Conservation (phyloP, 2,797 vertebrate genomes). For the Scomberomorus guttatus region DNA sequence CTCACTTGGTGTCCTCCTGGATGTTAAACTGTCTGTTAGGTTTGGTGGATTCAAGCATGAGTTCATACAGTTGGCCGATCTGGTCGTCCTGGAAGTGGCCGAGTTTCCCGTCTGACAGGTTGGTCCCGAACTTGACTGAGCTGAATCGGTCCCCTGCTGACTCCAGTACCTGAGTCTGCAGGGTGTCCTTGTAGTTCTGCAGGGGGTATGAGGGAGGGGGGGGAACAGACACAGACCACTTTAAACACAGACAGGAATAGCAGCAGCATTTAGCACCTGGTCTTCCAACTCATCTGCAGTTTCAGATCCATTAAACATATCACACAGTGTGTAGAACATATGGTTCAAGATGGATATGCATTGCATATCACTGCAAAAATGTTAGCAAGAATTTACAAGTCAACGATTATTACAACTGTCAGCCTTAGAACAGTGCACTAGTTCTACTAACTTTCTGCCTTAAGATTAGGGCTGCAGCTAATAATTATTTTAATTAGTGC, state of each 20-base stretch:
- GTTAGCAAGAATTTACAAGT: no score
- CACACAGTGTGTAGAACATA: neutral
- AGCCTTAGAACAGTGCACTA: no score
- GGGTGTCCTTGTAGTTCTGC: slow-evolving; percentile 81
- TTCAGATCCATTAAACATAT: slow-evolving; percentile 20
- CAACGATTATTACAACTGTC: no score
- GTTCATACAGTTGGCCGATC: slow-evolving; percentile 92
- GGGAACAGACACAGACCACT: neutral
- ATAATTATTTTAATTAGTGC: no score
- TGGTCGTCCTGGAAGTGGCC: slow-evolving; percentile 90
- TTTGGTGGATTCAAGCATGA: slow-evolving; percentile 94
- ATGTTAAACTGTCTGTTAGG: slow-evolving; percentile 86
- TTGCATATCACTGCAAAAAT: neutral
- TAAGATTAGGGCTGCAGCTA: no score
- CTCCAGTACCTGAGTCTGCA: slow-evolving; percentile 83
- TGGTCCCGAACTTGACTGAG: slow-evolving; percentile 63
- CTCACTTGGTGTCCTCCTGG: slow-evolving; percentile 82
- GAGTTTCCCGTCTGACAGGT: slow-evolving; percentile 81
- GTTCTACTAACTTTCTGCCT: no score
- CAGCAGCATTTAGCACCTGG: slow-evolving; percentile 18
- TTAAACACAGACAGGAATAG: slow-evolving; percentile 21
- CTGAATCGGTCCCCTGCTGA: neutral
- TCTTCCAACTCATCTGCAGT: neutral
- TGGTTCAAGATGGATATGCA: neutral
- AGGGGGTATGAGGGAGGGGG: no score